A percentile compares a stretch with the other conserved stretches of the same genome.
phyloP scores from a whole-genome alignment of 1,140 invertebrate species.

The Papilio polytes region DNA sequence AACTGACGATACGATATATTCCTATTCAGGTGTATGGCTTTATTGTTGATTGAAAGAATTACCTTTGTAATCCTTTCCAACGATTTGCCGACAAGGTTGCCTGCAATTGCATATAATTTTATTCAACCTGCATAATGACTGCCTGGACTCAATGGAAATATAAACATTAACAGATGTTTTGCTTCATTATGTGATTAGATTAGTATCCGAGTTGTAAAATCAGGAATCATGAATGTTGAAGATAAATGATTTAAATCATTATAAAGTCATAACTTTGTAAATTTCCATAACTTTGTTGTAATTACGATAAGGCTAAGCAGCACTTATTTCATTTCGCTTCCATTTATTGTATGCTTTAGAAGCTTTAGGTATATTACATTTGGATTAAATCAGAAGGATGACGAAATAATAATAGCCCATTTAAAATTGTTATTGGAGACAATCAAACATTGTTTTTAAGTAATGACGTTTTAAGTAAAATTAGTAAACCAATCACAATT shows the following conservation, averaged over 20 bases:
- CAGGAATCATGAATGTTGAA: neutral
- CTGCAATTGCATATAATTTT: slow-evolving; percentile 29
- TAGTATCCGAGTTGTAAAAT: slow-evolving; percentile 1
- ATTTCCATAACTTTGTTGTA: neutral
- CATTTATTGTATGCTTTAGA: neutral
- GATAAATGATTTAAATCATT: neutral
- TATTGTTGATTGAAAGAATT: neutral
- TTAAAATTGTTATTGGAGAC: neutral
- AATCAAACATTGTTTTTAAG: neutral
- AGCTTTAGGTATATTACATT: too few species aligned
- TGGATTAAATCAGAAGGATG: too few species aligned
- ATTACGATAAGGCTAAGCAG: neutral
- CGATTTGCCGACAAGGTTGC: neutral
- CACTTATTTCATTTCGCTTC: neutral
- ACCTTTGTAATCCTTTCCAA: slow-evolving; percentile 21
- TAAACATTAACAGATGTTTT: slow-evolving; percentile 15
- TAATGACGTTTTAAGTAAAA: neutral
- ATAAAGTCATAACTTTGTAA: slow-evolving; percentile 3
- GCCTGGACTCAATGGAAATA: neutral
- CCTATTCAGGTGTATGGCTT: neutral
- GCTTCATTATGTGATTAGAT: neutral
- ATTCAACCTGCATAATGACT: slow-evolving; percentile 14
- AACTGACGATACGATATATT: too few species aligned
- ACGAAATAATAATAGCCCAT: neutral
- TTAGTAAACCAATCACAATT: neutral